Evolutionary conservation across 2,797 vertebrate genomes (phyloP), one percentile per base, ranked within the genome.

Genomic region (Hirundo rustica): DNA sequence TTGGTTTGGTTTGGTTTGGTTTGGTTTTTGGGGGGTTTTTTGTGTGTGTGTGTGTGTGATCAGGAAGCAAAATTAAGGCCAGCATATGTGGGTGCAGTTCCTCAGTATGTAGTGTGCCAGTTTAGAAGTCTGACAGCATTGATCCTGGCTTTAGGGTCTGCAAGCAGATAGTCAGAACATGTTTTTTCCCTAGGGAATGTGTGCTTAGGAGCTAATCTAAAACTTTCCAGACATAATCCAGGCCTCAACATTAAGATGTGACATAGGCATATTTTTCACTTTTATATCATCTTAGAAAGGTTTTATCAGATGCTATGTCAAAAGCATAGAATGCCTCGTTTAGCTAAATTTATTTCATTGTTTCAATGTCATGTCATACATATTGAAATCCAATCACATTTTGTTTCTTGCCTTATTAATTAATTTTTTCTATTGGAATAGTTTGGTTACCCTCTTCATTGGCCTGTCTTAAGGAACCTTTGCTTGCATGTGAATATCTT

Each of bases 401-500:
- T 96, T 95, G 10, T 60, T 89, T 93, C 79, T 55, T 55, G 86
- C 50, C 55, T 84, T 97, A 94, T 95, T 96, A 97, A 96, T 97
- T 97, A 70, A 42, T 68, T 95, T 96, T 97, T 92, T 86, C 34
- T 76, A 2, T 91, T 96, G 70, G 60, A 95, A 92, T 95, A 80
- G 74, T 91, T 96, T 91, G 48, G 88, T 91, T 95, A 89, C 40
- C 42, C 47, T 93, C 75, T 96, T 94, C 85, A 78, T 85, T 96
- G 88, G 53, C 83, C 80, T 84, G 40, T 91, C 93, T 53, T 90
- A 76, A 93, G 74, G 94, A 96, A 94, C 90, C 70, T 93, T 88
- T 96, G 96, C 96, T 97, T 97, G 95, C 77, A 67, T 91, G 51
- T 92, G 95, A 97, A 96, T 97, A 96, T 96, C 97, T 96, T 96